Evolutionary conservation across 1,140 invertebrate genomes (phyloP), one percentile per base, ranked within the genome.

Genomic region (Euborellia annulipes): DNA sequence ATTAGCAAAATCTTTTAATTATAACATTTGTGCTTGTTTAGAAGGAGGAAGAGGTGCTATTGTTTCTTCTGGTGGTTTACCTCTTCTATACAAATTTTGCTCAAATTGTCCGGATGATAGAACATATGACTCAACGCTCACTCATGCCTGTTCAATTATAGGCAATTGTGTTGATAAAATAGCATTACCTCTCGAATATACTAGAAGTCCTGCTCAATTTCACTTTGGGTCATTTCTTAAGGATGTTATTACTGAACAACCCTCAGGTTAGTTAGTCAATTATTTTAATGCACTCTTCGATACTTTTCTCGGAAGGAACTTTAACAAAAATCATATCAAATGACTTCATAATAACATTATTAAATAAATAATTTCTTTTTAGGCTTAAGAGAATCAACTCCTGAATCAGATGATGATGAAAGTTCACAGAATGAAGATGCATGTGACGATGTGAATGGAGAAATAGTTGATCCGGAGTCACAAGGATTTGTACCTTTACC

Each of bases 61-160:
- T 44, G 70, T 72, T 47, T 63, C 67, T 17, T 72, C 72, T 52
- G 72, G 75, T 58, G 73, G 75, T 42, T 63, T 78, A 32, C 67
- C 69, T 45, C 61, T 70, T 13, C 58, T 81, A 3, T 69, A 77
- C 57, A 66, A 70, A 49, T 79, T 79, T 59, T 76, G 73, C 52
- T 66, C 63, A 0, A 66, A 67, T 36, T 79, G 76, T 55, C 77
- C 78, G 2, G 72, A 78, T 52, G 74, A 79, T 51, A 72, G 73
- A 41, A 60, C 65, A 6, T 78, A 75, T 51, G 76, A 81, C 56
- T 65, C 67, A 17, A 55, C 78, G 0, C 52, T 81, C 40, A 69
- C 71, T 17, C 65, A 71, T 52, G 69, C 77, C 2, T 78, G 71
- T 46, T 70, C 69, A 13, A 72, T 80, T 32, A 74, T 80, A 49